Percentiles rank a stretch among this genome's conserved stretches.
Conservation (phyloP, 2,888 invertebrate genomes). For the Tupiocoris notatus region DNA sequence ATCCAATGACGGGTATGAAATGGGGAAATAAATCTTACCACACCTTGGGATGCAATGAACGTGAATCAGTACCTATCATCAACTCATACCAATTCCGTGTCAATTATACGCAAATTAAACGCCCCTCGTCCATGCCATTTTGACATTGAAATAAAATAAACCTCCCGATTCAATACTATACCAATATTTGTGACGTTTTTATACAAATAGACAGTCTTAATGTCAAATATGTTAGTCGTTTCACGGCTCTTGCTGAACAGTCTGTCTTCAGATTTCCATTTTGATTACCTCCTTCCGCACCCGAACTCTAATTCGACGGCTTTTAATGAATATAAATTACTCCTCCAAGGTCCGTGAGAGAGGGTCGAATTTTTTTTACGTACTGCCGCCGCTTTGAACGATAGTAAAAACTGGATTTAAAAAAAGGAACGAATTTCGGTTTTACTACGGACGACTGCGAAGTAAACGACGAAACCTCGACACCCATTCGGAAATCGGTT, state of each 20-base stretch:
- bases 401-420: neutral
- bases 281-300: neutral
- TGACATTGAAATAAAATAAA: no score
- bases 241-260: neutral
- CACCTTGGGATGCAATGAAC: no score
- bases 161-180: no score
- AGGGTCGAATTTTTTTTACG: neutral
- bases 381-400: no score
- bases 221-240: neutral
- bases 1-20: no score
- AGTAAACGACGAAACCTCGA: neutral
- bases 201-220: neutral
- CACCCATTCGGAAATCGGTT: neutral
- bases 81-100: no score
- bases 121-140: no score
- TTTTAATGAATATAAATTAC: constrained; percentile 41
- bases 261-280: neutral
- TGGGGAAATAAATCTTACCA: no score
- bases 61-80: no score
- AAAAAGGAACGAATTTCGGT: neutral
- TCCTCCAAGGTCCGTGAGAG: neutral
- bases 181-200: no score
- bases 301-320: constrained; percentile 23
- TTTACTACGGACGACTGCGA: neutral
- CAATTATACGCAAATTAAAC: no score